Evolutionary conservation across 53 echinoderm and acorn worm genomes (phyloP).

Genomic region (Antedon mediterranea): DNA sequence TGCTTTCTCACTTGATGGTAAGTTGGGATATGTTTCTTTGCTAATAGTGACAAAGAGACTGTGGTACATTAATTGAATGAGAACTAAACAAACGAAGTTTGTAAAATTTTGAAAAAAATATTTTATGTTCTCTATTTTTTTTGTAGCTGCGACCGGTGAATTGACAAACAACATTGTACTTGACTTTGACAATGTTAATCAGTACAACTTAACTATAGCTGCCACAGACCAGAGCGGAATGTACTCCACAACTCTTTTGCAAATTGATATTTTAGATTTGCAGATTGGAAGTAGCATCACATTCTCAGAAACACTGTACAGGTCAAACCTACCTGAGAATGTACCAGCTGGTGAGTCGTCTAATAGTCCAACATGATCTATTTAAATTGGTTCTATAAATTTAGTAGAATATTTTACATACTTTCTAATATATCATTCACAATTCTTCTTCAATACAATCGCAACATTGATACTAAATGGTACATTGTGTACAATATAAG

Average conservation of each 20-base stretch:
- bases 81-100: too few species aligned
- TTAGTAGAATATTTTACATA: too few species aligned
- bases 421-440: too few species aligned
- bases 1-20: constrained; percentile 60
- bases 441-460: too few species aligned
- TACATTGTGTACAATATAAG: too few species aligned
- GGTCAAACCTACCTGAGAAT: not conserved
- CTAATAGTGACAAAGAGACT: too few species aligned
- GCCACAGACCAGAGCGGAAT: constrained; percentile 43
- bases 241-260: constrained; percentile 30
- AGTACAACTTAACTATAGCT: constrained; percentile 51
- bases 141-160: constrained; percentile 38
- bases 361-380: too few species aligned
- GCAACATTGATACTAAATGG: too few species aligned
- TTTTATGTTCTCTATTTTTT: not conserved
- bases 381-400: too few species aligned
- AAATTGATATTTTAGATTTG: not conserved
- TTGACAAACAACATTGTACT: constrained; percentile 22
- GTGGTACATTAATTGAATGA: too few species aligned
- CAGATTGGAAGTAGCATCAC: not conserved
- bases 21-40: constrained; percentile 5
- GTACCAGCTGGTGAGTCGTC: not conserved
- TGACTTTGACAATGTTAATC: constrained; percentile 26
- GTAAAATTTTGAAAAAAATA: too few species aligned
- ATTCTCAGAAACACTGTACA: not conserved